Conservation (phyloP, 2,888 invertebrate genomes). For the Plusia festucae region DNA sequence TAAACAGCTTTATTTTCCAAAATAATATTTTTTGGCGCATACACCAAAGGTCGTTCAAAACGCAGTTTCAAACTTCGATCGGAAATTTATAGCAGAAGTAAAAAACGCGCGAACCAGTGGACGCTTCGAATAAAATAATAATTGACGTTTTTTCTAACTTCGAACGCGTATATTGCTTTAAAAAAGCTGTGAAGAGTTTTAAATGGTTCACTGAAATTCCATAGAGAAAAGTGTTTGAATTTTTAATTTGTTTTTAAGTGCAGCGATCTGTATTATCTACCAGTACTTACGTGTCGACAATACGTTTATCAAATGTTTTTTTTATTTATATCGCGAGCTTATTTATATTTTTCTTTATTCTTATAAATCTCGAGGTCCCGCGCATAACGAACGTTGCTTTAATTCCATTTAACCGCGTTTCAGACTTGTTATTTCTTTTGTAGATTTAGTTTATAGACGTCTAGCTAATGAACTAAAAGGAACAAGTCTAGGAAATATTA, state of each 20-base stretch:
- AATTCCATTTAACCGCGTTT: too few species aligned
- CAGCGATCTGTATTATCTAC: too few species aligned
- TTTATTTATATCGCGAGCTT: too few species aligned
- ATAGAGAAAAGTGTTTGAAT: slow-evolving; percentile 14
- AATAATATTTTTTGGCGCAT: slow-evolving; percentile 18
- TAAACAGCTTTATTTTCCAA: slow-evolving; percentile 20
- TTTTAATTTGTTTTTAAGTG: background rate
- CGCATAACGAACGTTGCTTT: too few species aligned
- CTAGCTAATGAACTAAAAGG: too few species aligned
- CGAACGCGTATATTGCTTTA: slow-evolving; percentile 26
- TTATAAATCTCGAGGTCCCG: too few species aligned
- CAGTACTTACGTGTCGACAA: too few species aligned
- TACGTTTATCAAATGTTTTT: too few species aligned
- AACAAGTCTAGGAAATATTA: too few species aligned
- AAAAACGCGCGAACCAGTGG: slow-evolving; percentile 25
- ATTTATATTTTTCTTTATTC: too few species aligned
- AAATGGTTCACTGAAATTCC: background rate
- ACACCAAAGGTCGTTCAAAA: slow-evolving; percentile 32
- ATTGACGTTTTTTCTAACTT: slow-evolving; percentile 48
- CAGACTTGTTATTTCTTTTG: too few species aligned
- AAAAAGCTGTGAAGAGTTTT: slow-evolving; percentile 15
- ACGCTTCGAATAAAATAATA: slow-evolving; percentile 41
- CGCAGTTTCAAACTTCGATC: slow-evolving; percentile 10
- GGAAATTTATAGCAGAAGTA: slow-evolving; percentile 22
- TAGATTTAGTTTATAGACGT: too few species aligned